A percentile compares a stretch with the other conserved stretches of the same genome.
Conservation (phyloP, 1,140 invertebrate species). For the Samia ricini region DNA sequence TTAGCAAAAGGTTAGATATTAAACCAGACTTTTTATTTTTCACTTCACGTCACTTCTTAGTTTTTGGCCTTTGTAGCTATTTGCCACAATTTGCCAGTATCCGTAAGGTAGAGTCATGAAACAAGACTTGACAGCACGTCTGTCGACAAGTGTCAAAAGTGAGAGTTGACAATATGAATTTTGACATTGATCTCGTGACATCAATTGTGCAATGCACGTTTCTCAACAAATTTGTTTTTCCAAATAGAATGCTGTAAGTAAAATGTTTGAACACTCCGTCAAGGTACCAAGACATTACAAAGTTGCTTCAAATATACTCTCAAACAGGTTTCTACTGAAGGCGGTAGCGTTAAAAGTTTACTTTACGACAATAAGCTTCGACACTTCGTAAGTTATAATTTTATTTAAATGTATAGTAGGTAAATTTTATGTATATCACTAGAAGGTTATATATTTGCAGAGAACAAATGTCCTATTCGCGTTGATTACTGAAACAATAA, state of each 20-base stretch:
- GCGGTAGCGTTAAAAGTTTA: constrained; percentile 84
- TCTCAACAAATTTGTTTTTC: constrained; percentile 30
- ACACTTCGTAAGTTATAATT: constrained; percentile 61
- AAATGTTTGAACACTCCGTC: constrained; percentile 83
- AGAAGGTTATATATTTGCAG: constrained; percentile 76
- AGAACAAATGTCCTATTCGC: constrained; percentile 85
- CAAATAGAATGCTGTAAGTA: constrained; percentile 28
- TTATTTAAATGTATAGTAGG: constrained; percentile 8
- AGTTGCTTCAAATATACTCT: constrained; percentile 82
- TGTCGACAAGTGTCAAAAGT: too few relatives aligned
- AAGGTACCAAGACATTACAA: constrained; percentile 89
- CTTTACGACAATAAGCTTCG: constrained; percentile 83
- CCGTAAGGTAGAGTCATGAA: too few relatives aligned
- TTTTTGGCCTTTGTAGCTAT: too few relatives aligned
- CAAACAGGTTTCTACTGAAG: constrained; percentile 81
- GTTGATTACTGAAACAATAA: constrained; percentile 84
- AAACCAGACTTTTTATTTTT: too few relatives aligned
- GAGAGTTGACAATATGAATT: constrained; percentile 3
- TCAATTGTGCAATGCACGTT: constrained; percentile 13
- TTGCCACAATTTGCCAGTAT: too few relatives aligned
- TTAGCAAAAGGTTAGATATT: too few relatives aligned
- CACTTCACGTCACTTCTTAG: too few relatives aligned
- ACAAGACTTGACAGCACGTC: too few relatives aligned
- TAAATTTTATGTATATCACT: constrained; percentile 16
- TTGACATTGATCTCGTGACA: constrained; percentile 56